Base-by-base conservation (phyloP, 2,888 invertebrate species). In the Cetonia aurata region DNA sequence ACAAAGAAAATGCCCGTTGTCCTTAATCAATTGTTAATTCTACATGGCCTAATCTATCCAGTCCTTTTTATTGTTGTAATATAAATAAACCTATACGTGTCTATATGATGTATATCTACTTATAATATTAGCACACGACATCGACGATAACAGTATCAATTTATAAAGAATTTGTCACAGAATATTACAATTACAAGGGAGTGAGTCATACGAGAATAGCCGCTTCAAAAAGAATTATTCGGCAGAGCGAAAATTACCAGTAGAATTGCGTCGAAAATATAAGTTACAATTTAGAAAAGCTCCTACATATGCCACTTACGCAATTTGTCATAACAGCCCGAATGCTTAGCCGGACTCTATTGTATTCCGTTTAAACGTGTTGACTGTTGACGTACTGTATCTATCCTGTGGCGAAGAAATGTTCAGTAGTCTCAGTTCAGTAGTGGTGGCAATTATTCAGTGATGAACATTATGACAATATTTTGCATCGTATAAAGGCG, bases 251-350 rank as follows among this genome's bases (percentile, higher is more conserved):
- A 25, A 25, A 25, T 25, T 25, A 25, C 25, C 3, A 25, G 25
- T 25, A 25, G 25, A 25, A 67, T 67, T 55, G 46, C 55, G 44
- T 17, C 8, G 8, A 33, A 46, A 62, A 44, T 67, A 56, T 55
- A 56, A 44, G 56, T 56, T 55, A 46, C 46, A 67, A 67, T 55
- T 56, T 67, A 67, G 67, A 67, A 67, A 67, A 65, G 67, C 67
- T 67, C 67, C 67, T 67, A 67, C 59, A 15, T 42, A 42, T 42
- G 46, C 62, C 48, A 62, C 48, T 62, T 48, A 48, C 48, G 33
- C 62, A 62, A 62, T 62, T 62, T 48, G 15, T 48, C 48, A 62
- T 25, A 62, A 8, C 33, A 37, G 66, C 42, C 9, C 56, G 25
- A 25, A 1, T 25, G 25, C 4, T 3, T 25, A 25, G 25, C 4